A percentile compares a stretch with the other conserved stretches of the same genome.
Conservation (phyloP, 2,113 vertebrate genomes). For the Riparia riparia region DNA sequence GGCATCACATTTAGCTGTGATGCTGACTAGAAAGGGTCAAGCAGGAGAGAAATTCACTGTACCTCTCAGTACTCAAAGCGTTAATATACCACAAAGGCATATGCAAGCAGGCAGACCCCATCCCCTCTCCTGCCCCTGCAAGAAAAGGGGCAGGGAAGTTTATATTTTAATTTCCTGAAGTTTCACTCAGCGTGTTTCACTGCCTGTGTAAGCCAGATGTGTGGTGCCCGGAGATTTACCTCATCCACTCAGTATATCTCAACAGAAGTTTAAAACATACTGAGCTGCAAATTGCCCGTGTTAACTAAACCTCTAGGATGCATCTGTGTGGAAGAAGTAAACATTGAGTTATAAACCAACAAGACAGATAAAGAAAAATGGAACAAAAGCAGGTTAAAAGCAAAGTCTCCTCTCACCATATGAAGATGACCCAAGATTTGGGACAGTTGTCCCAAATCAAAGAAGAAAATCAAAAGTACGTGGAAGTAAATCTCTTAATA, state of each 20-base stretch:
- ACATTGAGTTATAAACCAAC: neutral
- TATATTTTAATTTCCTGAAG: slow-evolving; percentile 70
- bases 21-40: neutral
- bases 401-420: neutral
- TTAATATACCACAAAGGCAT: slow-evolving; percentile 19
- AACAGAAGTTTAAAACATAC: slow-evolving; percentile 46
- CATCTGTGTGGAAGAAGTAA: neutral
- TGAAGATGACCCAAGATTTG: neutral
- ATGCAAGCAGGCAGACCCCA: neutral
- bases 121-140: neutral
- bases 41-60: neutral
- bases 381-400: neutral
- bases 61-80: neutral
- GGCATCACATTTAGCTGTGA: neutral
- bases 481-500: neutral
- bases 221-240: slow-evolving; percentile 33
- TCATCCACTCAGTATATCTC: neutral
- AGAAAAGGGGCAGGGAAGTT: slow-evolving; percentile 56
- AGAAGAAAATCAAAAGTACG: neutral
- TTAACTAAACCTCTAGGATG: neutral
- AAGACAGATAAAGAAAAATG: neutral
- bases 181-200: slow-evolving; percentile 27
- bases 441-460: neutral
- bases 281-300: neutral
- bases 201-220: slow-evolving; percentile 36